A percentile compares a stretch with the other conserved stretches of the same genome.
Evolutionary conservation across 2,888 invertebrate species (phyloP).

Genomic region (Oeneis ivallda): DNA sequence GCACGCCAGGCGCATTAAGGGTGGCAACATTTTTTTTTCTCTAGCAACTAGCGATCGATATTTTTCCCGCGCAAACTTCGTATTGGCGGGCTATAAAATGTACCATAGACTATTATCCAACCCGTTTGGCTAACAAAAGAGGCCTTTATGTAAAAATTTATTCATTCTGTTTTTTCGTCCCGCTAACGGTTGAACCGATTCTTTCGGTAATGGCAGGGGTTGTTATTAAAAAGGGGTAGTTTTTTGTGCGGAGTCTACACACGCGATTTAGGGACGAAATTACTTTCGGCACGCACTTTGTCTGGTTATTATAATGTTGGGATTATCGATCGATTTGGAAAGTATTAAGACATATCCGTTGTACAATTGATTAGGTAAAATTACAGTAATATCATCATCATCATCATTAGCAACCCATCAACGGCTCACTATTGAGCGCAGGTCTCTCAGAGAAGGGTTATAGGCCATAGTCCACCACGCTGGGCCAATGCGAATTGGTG

Average conservation of each 20-base stretch:
- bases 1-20: slow-evolving; percentile 52
- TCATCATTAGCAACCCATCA: too few species aligned
- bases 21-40: slow-evolving; percentile 70
- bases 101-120: slow-evolving; percentile 40
- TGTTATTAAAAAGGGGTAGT: slow-evolving; percentile 64
- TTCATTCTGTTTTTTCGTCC: slow-evolving; percentile 72
- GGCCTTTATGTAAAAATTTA: slow-evolving; percentile 72
- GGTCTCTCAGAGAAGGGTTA: too few species aligned
- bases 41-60: slow-evolving; percentile 64
- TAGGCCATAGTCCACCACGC: too few species aligned
- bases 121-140: slow-evolving; percentile 64
- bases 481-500: too few species aligned
- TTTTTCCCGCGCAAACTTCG: slow-evolving; percentile 65
- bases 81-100: slow-evolving; percentile 53
- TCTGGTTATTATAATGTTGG: slow-evolving; percentile 30
- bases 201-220: slow-evolving; percentile 76
- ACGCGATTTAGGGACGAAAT: slow-evolving; percentile 72
- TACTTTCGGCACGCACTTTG: slow-evolving; percentile 63
- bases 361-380: background rate
- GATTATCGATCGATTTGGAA: slow-evolving; percentile 46
- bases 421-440: too few species aligned
- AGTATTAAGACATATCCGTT: slow-evolving; percentile 12
- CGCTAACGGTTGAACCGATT: slow-evolving; percentile 72
- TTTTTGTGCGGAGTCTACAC: slow-evolving; percentile 66
- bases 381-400: too few species aligned